phyloP scores from a whole-genome alignment of 2,888 invertebrate species.

The Sacculina carcini region DNA sequence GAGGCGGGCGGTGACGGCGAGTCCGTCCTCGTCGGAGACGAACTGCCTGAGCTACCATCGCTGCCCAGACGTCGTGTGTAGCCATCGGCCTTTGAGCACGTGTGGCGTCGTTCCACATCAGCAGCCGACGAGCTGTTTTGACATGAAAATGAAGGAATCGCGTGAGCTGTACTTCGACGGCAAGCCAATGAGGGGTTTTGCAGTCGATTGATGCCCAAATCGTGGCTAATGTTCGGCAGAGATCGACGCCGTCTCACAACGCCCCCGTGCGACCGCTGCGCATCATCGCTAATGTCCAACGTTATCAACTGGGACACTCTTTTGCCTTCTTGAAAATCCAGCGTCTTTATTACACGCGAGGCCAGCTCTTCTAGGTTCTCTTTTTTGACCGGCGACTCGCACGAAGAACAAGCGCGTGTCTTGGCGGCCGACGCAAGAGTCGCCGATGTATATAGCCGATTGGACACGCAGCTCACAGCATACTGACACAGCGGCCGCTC shows the following conservation, averaged over 20 bases:
- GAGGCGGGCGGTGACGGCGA: neutral
- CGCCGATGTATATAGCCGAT: constrained; percentile 28
- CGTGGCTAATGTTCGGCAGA: neutral
- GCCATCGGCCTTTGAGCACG: neutral
- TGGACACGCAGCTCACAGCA: constrained; percentile 15
- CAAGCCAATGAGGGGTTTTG: neutral
- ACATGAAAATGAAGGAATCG: no score
- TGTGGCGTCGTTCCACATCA: neutral
- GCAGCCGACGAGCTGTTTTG: no score
- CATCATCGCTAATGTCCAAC: neutral
- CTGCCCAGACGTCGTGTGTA: neutral
- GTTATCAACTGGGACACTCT: neutral
- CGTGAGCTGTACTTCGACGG: neutral
- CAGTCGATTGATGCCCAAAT: neutral
- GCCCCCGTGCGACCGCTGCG: neutral
- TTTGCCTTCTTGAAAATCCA: neutral
- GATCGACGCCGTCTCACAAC: neutral
- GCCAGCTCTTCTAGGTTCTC: neutral
- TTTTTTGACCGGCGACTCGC: neutral
- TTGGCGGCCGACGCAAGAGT: constrained; percentile 33
- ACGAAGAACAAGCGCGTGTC: constrained; percentile 17
- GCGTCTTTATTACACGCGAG: neutral
- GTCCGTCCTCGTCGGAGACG: neutral
- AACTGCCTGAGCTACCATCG: neutral
- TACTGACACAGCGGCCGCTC: neutral